These are phyloP conservation scores for Grammomys surdaster DNA, from an alignment of 2,113 vertebrate species.

Conservation along the genomic window DNA sequence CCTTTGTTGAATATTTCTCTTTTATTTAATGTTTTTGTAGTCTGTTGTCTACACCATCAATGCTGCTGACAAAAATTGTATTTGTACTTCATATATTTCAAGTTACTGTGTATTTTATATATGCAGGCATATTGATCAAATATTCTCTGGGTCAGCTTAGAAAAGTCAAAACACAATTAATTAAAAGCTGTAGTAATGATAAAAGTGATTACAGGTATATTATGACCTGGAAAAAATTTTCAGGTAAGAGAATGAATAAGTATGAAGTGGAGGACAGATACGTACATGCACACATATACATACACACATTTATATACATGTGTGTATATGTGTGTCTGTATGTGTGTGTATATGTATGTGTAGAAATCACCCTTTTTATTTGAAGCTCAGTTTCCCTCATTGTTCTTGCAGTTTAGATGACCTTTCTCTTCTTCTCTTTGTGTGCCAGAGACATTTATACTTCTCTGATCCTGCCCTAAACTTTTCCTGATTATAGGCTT, in stretches of 20 bases:
- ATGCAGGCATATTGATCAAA: slow-evolving; percentile 1
- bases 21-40: neutral
- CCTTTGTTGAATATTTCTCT: neutral
- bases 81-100: neutral
- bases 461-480: slow-evolving; percentile 55
- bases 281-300: neutral
- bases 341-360: too few relatives aligned
- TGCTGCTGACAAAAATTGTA: neutral
- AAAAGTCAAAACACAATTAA: slow-evolving; percentile 5
- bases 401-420: slow-evolving; percentile 19
- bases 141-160: neutral
- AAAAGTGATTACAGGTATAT: neutral
- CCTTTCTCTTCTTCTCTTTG: slow-evolving; percentile 11
- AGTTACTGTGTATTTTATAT: slow-evolving; percentile 28
- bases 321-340: too few relatives aligned
- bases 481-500: slow-evolving; percentile 70
- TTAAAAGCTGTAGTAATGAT: slow-evolving; percentile 2
- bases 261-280: too few relatives aligned
- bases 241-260: neutral
- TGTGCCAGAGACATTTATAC: slow-evolving; percentile 41
- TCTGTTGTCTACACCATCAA: neutral
- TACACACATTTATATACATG: neutral
- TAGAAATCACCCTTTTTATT: neutral
- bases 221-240: neutral
- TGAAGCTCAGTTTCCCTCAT: slow-evolving; percentile 20